A percentile compares a stretch with the other conserved stretches of the same genome.
phyloP scores from a whole-genome alignment of 2,888 invertebrate genomes.

The Cantharis flavilabris region DNA sequence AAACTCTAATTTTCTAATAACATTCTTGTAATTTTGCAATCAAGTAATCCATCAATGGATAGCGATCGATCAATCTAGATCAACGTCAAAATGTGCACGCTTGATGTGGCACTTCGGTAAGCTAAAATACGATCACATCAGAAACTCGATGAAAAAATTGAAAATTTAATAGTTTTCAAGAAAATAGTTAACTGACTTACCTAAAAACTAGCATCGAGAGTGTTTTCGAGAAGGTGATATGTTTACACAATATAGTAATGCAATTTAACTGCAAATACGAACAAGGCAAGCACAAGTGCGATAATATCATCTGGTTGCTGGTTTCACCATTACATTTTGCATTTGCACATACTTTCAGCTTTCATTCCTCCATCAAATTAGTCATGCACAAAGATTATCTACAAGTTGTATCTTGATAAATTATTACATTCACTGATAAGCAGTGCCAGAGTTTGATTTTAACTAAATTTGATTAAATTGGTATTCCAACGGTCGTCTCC shows the following conservation, averaged over 20 bases:
- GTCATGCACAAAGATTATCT: constrained; percentile 10
- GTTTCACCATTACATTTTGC: constrained; percentile 2
- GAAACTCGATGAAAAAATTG: neutral
- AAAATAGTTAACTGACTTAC: neutral
- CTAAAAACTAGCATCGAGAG: neutral
- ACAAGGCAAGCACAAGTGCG: neutral
- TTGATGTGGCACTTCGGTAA: constrained; percentile 12
- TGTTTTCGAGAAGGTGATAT: neutral
- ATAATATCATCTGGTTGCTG: constrained; percentile 10
- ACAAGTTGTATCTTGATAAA: constrained; percentile 12
- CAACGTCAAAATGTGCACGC: constrained; percentile 18
- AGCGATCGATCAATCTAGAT: constrained; percentile 26
- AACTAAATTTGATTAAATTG: neutral
- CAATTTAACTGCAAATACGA: neutral
- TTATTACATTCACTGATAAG: neutral
- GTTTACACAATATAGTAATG: neutral
- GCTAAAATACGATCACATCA: constrained; percentile 8
- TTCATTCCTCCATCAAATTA: constrained; percentile 12
- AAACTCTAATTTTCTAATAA: constrained; percentile 1
- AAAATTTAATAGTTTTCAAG: neutral
- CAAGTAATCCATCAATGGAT: constrained; percentile 14
- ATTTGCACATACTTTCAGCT: constrained; percentile 14
- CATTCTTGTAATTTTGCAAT: constrained; percentile 12
- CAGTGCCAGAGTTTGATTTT: neutral
- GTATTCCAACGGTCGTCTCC: neutral